phyloP scores from a whole-genome alignment of 2,797 vertebrate genomes.

The Sphenodon punctatus region DNA sequence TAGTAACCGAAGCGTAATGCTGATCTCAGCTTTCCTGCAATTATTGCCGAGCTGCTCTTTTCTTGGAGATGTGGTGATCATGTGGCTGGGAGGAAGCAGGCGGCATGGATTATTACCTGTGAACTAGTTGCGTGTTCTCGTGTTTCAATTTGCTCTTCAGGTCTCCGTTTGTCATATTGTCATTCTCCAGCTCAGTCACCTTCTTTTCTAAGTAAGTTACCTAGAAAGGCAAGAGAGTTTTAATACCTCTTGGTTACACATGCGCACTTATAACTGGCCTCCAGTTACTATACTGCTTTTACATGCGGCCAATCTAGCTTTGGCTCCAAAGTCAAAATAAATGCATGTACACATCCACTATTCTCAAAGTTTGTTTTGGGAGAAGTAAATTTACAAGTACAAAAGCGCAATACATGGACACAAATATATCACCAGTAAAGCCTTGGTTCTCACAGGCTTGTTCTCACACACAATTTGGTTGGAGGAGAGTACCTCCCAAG shows the following conservation, averaged over 20 bases:
- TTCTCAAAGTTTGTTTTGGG: too few relatives aligned
- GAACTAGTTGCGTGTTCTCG: conserved; percentile 93
- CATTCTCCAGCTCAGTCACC: conserved; percentile 92
- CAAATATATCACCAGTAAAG: too few relatives aligned
- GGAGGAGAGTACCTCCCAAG: neutral
- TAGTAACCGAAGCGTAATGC: neutral
- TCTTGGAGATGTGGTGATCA: neutral
- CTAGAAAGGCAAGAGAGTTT: conserved; percentile 61
- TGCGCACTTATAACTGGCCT: too few relatives aligned
- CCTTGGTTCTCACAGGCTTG: too few relatives aligned
- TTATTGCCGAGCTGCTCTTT: neutral
- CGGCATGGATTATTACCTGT: conserved; percentile 80
- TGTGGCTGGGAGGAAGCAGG: neutral
- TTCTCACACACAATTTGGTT: too few relatives aligned
- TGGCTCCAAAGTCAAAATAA: too few relatives aligned
- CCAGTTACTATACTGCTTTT: too few relatives aligned
- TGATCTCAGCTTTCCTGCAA: neutral
- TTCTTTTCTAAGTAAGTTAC: conserved; percentile 91
- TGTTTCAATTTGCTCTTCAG: conserved; percentile 94
- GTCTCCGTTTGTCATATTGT: conserved; percentile 87
- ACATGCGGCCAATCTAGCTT: too few relatives aligned
- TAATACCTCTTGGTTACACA: too few relatives aligned
- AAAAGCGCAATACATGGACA: too few relatives aligned
- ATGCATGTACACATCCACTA: too few relatives aligned
- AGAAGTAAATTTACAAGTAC: too few relatives aligned